Conservation (phyloP, 2,797 vertebrate genomes). For the Falco naumanni region DNA sequence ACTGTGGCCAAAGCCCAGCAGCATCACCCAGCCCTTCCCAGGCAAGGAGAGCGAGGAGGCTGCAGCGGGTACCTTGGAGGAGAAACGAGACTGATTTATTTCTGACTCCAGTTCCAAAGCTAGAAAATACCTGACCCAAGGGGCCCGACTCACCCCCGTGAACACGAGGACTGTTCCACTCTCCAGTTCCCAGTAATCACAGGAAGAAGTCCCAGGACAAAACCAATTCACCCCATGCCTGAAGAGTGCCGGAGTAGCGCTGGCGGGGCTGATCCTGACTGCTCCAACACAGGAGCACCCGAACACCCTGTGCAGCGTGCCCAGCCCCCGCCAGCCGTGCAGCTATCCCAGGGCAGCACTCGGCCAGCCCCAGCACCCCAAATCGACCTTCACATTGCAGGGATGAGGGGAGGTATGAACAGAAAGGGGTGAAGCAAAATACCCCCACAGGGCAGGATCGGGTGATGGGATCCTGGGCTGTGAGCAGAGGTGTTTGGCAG, state of each 20-base stretch:
- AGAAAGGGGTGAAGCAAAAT: neutral
- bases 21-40: neutral
- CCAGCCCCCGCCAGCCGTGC: neutral
- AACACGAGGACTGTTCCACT: neutral
- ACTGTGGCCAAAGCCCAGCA: accelerated
- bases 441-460: neutral
- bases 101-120: neutral
- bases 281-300: neutral
- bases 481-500: neutral
- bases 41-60: neutral
- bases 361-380: neutral
- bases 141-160: accelerated
- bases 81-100: conserved; percentile 38
- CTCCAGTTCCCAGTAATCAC: neutral
- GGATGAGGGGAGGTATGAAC: neutral
- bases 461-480: neutral
- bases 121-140: neutral
- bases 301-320: neutral
- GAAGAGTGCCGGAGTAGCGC: neutral
- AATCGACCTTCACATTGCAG: neutral
- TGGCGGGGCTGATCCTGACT: neutral
- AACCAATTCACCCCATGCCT: neutral
- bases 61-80: neutral
- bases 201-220: neutral
- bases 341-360: neutral